phyloP scores from a whole-genome alignment of 2,888 invertebrate genomes.

The Drosophila neotestacea region DNA sequence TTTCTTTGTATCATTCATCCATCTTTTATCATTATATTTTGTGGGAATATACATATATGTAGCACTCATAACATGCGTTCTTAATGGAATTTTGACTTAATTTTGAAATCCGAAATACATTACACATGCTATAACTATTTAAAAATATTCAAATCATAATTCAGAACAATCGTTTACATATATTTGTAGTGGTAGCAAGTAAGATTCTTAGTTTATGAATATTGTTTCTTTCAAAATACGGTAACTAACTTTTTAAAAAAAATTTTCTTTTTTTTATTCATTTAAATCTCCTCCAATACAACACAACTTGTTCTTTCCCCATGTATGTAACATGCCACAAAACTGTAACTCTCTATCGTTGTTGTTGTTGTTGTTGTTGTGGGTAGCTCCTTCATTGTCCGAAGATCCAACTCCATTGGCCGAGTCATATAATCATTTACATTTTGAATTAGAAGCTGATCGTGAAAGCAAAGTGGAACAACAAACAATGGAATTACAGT shows the following conservation, averaged over 20 bases:
- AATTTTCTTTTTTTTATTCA: slow-evolving; percentile 28
- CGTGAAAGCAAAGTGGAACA: slow-evolving; percentile 19
- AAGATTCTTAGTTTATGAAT: slow-evolving; percentile 11
- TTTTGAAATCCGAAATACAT: background rate
- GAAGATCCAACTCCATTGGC: slow-evolving; percentile 86
- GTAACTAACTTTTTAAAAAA: slow-evolving; percentile 27
- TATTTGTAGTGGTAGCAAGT: slow-evolving; percentile 20
- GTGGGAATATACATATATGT: too few species aligned
- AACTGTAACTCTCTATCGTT: slow-evolving; percentile 25
- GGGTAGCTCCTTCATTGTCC: slow-evolving; percentile 85
- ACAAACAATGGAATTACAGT: slow-evolving; percentile 59
- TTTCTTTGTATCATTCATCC: too few species aligned
- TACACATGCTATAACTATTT: background rate
- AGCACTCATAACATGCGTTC: too few species aligned
- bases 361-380: slow-evolving; percentile 30
- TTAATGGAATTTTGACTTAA: background rate
- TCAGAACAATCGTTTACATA: background rate
- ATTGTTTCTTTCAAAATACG: slow-evolving; percentile 10
- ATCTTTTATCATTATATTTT: too few species aligned
- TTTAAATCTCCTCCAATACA: slow-evolving; percentile 24
- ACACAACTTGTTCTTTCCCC: slow-evolving; percentile 8
- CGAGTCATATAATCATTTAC: slow-evolving; percentile 84
- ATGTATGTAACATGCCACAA: slow-evolving; percentile 14
- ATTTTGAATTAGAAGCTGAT: slow-evolving; percentile 84
- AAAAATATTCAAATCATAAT: background rate